Conservation (phyloP, 1,140 invertebrate genomes). For the Philopotamus ludificatus region DNA sequence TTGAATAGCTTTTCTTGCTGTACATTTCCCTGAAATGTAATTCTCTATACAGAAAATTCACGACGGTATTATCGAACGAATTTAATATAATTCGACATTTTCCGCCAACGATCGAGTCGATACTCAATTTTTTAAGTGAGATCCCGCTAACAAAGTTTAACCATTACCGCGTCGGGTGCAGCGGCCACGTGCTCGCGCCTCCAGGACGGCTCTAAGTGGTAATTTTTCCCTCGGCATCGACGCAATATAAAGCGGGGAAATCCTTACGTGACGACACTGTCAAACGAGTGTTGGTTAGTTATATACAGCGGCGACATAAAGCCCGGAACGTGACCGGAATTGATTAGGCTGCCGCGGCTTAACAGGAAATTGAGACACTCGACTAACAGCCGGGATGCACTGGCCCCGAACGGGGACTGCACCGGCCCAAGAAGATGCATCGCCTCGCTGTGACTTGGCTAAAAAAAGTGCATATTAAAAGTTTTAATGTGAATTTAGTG, state of each 20-base stretch:
- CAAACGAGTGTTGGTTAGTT: constrained; percentile 38
- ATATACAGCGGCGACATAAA: constrained; percentile 34
- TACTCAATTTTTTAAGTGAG: too few relatives aligned
- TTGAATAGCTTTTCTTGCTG: too few relatives aligned
- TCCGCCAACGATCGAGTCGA: too few relatives aligned
- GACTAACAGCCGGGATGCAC: constrained; percentile 33
- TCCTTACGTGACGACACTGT: constrained; percentile 39
- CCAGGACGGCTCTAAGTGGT: constrained; percentile 37
- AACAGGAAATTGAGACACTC: constrained; percentile 41
- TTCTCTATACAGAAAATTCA: too few relatives aligned
- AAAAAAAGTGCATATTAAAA: background rate
- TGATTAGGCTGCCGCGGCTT: constrained; percentile 26
- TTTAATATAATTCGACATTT: too few relatives aligned
- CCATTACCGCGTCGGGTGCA: constrained; percentile 10
- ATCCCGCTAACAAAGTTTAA: constrained; percentile 18
- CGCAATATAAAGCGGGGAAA: constrained; percentile 36
- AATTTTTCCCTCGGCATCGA: constrained; percentile 32
- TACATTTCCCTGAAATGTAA: too few relatives aligned
- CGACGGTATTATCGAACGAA: too few relatives aligned
- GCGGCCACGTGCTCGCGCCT: constrained; percentile 29
- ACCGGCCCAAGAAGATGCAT: constrained; percentile 1
- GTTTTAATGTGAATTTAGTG: too few relatives aligned
- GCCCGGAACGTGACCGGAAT: constrained; percentile 37
- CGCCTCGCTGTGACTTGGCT: background rate
- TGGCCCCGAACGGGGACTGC: background rate